A percentile compares a stretch with the other conserved stretches of the same genome.
Evolutionary conservation across 2,888 invertebrate species (phyloP).

Genomic region (Osmoderma eremita): DNA sequence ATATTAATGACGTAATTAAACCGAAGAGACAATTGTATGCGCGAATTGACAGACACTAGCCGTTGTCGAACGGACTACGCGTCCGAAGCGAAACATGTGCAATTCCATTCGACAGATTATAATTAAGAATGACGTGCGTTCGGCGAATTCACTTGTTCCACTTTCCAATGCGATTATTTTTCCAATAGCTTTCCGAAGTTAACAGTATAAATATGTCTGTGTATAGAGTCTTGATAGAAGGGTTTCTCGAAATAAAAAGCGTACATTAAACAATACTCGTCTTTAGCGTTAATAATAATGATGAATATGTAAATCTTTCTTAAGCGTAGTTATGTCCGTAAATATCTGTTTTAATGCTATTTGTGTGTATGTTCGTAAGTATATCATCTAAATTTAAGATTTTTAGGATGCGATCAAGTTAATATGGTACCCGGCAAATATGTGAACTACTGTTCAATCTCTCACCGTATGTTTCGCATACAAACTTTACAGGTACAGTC

Average conservation of each 20-base stretch:
- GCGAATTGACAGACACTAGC: constrained; percentile 31
- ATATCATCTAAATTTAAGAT: no score
- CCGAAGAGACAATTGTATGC: constrained; percentile 25
- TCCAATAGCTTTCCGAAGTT: constrained; percentile 2
- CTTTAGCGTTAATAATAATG: no score
- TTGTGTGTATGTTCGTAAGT: no score
- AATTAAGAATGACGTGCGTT: constrained; percentile 30
- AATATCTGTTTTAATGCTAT: no score
- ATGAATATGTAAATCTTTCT: no score
- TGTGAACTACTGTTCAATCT: no score
- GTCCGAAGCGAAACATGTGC: neutral
- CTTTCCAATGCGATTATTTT: constrained; percentile 30
- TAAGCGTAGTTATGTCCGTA: no score
- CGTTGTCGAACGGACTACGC: constrained; percentile 12
- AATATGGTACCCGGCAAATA: no score
- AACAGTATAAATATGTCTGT: neutral
- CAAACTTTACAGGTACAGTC: no score
- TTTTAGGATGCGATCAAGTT: no score
- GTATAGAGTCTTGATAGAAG: neutral
- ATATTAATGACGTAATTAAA: constrained; percentile 31
- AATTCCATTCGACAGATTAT: constrained; percentile 19
- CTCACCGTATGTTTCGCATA: no score
- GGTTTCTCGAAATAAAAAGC: neutral
- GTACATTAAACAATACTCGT: no score
- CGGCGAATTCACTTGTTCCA: constrained; percentile 25